phyloP scores from a whole-genome alignment of 2,797 vertebrate genomes.

The Odontamblyopus lacepedii region DNA sequence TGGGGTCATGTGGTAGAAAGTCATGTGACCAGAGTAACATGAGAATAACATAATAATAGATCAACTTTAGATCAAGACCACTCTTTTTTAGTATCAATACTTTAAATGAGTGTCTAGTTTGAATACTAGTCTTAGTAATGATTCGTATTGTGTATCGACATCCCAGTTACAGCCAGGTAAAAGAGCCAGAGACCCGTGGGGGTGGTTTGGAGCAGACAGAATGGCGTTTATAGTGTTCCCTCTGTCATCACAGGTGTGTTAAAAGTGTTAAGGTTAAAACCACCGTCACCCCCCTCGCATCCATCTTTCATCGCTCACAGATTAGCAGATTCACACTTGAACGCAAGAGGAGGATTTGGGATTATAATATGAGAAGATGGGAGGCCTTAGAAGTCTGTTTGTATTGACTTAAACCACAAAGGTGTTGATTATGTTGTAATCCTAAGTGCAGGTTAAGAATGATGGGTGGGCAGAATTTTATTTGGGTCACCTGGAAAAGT shows the following conservation, averaged over 20 bases:
- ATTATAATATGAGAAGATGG: neutral
- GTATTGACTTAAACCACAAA: neutral
- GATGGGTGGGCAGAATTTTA: neutral
- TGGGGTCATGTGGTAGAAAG: no score
- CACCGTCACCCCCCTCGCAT: conserved; percentile 15
- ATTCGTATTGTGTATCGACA: neutral
- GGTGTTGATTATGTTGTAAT: conserved; percentile 1
- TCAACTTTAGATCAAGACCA: no score
- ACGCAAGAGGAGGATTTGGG: conserved; percentile 5
- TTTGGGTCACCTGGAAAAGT: conserved; percentile 4
- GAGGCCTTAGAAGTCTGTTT: neutral
- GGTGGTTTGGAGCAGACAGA: conserved; percentile 71
- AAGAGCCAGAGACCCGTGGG: neutral
- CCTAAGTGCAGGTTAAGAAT: neutral
- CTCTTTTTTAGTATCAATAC: no score
- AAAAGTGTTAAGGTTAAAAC: conserved; percentile 63
- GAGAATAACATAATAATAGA: neutral
- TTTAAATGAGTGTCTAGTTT: neutral
- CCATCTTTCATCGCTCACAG: conserved; percentile 27
- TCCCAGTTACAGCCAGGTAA: neutral
- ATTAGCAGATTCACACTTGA: conserved; percentile 17
- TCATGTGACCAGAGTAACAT: no score
- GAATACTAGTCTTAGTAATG: neutral
- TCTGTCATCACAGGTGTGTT: conserved; percentile 75
- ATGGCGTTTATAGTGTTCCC: conserved; percentile 55